Evolutionary conservation across 1,140 invertebrate genomes (phyloP).

Genomic region (Streblospio benedicti): DNA sequence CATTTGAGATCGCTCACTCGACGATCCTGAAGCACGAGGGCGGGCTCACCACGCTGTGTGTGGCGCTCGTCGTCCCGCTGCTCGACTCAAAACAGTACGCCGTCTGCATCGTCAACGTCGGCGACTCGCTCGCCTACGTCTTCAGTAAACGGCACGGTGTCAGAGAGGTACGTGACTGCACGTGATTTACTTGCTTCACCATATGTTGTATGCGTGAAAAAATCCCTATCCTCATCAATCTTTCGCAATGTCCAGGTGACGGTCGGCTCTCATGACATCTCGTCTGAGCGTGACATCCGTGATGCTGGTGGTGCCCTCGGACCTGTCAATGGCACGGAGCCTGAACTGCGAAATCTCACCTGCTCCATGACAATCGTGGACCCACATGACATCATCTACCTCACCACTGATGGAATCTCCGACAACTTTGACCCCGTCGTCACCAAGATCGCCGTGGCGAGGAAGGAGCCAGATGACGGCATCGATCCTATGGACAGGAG

Average conservation of each 20-base stretch:
- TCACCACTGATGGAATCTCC: constrained; percentile 84
- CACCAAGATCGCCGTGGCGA: constrained; percentile 74
- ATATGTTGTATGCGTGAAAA: no score
- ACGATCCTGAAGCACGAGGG: constrained; percentile 78
- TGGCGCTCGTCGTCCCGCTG: constrained; percentile 65
- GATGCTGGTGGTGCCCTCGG: constrained; percentile 83
- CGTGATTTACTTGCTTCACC: no score
- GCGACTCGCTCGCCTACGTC: constrained; percentile 80
- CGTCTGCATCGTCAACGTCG: constrained; percentile 83
- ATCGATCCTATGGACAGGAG: no score
- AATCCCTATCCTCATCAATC: no score
- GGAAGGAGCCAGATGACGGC: constrained; percentile 28
- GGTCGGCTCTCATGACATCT: constrained; percentile 77
- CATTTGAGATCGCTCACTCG: constrained; percentile 78
- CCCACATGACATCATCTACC: constrained; percentile 74
- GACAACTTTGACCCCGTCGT: constrained; percentile 92
- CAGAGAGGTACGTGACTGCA: no score
- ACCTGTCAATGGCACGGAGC: constrained; percentile 77
- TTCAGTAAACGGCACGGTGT: constrained; percentile 67
- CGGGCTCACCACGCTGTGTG: constrained; percentile 75
- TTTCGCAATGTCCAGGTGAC: no score
- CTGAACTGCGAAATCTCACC: constrained; percentile 82
- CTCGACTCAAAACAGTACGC: constrained; percentile 57
- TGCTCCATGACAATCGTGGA: constrained; percentile 78
- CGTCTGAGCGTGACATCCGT: constrained; percentile 79